These are phyloP conservation scores for Pollimyrus isidori DNA, from an alignment of 2,113 vertebrate species.

Conservation along the genomic window DNA sequence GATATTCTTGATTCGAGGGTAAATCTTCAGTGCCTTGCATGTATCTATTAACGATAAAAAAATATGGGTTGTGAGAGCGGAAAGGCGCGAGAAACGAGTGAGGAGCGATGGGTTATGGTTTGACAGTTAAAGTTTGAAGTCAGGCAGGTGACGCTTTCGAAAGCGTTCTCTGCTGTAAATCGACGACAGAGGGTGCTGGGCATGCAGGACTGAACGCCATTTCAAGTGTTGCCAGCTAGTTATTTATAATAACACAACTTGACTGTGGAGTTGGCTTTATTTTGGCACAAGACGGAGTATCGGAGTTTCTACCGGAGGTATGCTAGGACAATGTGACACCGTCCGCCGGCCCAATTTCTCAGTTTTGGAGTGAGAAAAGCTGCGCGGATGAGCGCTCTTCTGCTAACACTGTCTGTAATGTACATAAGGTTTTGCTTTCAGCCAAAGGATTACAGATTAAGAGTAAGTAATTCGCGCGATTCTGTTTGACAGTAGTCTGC, in stretches of 20 bases:
- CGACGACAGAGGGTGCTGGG: not conserved
- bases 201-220: not conserved
- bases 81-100: not conserved
- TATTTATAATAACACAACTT: not conserved
- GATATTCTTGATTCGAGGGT: not conserved
- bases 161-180: not conserved
- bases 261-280: not conserved
- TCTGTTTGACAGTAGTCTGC: not conserved
- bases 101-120: not conserved
- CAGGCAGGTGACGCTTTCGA: not conserved
- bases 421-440: slow-evolving; percentile 21
- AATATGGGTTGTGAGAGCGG: not conserved
- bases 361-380: not conserved
- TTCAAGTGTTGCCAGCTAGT: not conserved
- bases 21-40: not conserved
- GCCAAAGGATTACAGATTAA: slow-evolving; percentile 11
- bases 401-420: slow-evolving; percentile 17
- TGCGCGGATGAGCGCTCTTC: slow-evolving; percentile 27
- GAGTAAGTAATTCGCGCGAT: slow-evolving; percentile 20
- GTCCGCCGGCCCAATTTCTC: not conserved
- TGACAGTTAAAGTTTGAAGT: not conserved
- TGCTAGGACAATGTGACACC: not conserved
- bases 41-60: not conserved
- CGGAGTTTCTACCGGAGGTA: not conserved
- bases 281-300: not conserved